Conservation (phyloP, 2,888 invertebrate species). For the Criorhina ranunculi region DNA sequence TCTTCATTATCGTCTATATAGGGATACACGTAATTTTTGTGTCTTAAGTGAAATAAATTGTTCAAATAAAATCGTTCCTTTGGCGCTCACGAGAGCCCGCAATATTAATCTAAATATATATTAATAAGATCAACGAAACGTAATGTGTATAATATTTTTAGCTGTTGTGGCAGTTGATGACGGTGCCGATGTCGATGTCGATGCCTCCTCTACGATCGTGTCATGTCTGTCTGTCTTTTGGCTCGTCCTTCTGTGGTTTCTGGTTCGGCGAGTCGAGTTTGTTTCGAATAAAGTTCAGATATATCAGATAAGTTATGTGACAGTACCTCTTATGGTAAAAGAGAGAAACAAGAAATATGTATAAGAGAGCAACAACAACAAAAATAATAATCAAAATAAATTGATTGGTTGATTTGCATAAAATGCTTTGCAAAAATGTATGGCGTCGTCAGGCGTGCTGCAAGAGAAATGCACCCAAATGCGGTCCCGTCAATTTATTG, state of each 20-base stretch:
- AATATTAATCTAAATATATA: conserved; percentile 48
- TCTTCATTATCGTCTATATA: conserved; percentile 42
- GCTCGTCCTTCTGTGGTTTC: neutral
- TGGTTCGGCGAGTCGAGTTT: conserved; percentile 3
- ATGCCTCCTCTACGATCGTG: conserved; percentile 20
- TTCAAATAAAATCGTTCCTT: conserved; percentile 42
- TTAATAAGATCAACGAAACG: conserved; percentile 62
- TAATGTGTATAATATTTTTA: conserved; percentile 52
- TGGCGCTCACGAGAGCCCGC: conserved; percentile 14
- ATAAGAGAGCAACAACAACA: conserved; percentile 20
- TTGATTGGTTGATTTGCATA: conserved; percentile 74
- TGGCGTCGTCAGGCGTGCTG: neutral
- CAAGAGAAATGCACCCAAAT: conserved; percentile 11
- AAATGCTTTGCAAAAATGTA: conserved; percentile 42
- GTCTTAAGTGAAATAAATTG: conserved; percentile 74
- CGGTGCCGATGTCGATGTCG: no score
- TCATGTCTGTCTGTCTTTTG: conserved; percentile 5
- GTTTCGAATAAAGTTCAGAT: conserved; percentile 69
- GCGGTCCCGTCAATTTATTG: conserved; percentile 32
- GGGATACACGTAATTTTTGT: conserved; percentile 24
- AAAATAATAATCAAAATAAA: conserved; percentile 61
- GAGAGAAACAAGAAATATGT: conserved; percentile 21
- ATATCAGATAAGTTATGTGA: conserved; percentile 74
- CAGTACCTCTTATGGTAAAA: conserved; percentile 55
- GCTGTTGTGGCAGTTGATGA: no score